phyloP scores from a whole-genome alignment of 2,797 vertebrate genomes.

The Echeneis naucrates region DNA sequence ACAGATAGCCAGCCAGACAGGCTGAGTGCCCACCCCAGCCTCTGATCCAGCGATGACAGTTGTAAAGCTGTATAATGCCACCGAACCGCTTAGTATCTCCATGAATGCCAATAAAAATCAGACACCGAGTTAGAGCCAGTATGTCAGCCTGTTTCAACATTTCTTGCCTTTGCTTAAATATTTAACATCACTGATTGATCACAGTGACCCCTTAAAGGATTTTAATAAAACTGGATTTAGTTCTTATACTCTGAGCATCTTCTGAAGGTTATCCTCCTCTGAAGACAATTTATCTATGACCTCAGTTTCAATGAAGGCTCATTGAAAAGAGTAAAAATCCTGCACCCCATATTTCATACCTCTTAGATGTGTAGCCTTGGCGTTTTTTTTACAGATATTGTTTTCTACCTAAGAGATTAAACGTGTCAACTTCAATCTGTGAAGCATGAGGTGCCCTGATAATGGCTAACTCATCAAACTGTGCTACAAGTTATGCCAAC shows the following conservation, averaged over 20 bases:
- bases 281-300: too few species aligned
- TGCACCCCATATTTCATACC: not conserved
- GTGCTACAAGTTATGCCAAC: slow-evolving; percentile 37
- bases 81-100: slow-evolving; percentile 44
- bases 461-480: slow-evolving; percentile 34
- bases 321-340: slow-evolving; percentile 12
- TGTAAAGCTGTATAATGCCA: slow-evolving; percentile 55
- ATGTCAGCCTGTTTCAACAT: slow-evolving; percentile 27
- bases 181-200: slow-evolving; percentile 13
- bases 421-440: slow-evolving; percentile 25
- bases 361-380: slow-evolving; percentile 32
- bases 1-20: slow-evolving; percentile 48
- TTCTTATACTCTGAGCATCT: not conserved
- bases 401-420: slow-evolving; percentile 16
- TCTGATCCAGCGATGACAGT: slow-evolving; percentile 58
- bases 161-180: slow-evolving; percentile 32
- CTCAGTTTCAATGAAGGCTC: slow-evolving; percentile 57
- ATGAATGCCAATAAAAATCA: slow-evolving; percentile 57
- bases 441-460: slow-evolving; percentile 38
- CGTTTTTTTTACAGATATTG: slow-evolving; percentile 1
- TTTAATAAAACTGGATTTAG: slow-evolving; percentile 19
- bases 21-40: slow-evolving; percentile 55
- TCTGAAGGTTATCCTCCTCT: slow-evolving; percentile 21
- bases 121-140: slow-evolving; percentile 12
- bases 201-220: not conserved